phyloP scores from a whole-genome alignment of 2,113 vertebrate genomes.

The Muscicapa adusta region DNA sequence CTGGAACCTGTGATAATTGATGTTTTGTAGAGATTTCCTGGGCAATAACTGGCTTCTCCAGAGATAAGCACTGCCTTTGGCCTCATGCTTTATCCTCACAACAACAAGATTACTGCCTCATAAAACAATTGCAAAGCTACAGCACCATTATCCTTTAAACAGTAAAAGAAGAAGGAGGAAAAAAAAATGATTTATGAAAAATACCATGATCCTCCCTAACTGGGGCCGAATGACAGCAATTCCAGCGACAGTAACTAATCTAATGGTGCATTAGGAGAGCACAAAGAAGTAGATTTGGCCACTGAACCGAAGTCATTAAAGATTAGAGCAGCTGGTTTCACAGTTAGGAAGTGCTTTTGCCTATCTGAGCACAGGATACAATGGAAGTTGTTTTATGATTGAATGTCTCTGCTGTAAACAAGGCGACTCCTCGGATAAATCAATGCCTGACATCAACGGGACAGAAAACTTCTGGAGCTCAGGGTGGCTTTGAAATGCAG shows the following conservation, averaged over 20 bases:
- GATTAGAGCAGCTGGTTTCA: slow-evolving; percentile 66
- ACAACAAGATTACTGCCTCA: slow-evolving; percentile 63
- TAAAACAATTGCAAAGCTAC: slow-evolving; percentile 62
- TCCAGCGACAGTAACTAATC: slow-evolving; percentile 43
- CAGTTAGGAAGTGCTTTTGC: slow-evolving; percentile 66
- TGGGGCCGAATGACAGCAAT: slow-evolving; percentile 15
- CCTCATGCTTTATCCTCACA: slow-evolving; percentile 49
- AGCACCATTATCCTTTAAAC: slow-evolving; percentile 49
- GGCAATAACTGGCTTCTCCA: slow-evolving; percentile 11
- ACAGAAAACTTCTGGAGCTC: slow-evolving; percentile 31
- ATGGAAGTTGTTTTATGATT: slow-evolving; percentile 59
- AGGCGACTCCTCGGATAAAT: slow-evolving; percentile 47
- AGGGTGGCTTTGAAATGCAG: slow-evolving; percentile 47
- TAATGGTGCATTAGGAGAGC: slow-evolving; percentile 41
- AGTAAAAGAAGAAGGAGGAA: background rate
- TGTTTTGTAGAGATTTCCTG: background rate
- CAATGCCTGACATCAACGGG: slow-evolving; percentile 45
- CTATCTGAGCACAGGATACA: slow-evolving; percentile 56
- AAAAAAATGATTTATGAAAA: slow-evolving; percentile 61
- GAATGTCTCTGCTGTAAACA: slow-evolving; percentile 59
- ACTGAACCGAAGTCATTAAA: slow-evolving; percentile 62
- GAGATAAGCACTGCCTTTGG: slow-evolving; percentile 42
- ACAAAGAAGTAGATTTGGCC: slow-evolving; percentile 51
- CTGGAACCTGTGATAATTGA: background rate
- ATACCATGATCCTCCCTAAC: slow-evolving; percentile 38